Evolutionary conservation across 1,140 invertebrate species (phyloP).

Genomic region (Euura saliciscinereae): DNA sequence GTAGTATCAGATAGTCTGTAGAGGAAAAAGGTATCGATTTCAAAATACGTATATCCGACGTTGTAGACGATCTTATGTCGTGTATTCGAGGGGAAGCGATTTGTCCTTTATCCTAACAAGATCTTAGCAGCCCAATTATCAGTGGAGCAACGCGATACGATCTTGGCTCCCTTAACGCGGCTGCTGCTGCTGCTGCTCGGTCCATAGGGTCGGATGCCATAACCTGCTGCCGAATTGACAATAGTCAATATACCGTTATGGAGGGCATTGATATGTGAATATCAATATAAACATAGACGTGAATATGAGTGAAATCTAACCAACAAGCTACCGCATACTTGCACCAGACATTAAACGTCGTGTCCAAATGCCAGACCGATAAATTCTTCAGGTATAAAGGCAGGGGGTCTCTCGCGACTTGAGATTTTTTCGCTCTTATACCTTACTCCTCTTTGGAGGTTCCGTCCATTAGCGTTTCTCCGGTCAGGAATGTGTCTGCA

Average conservation of each 20-base stretch:
- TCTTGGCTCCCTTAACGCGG: conserved; percentile 22
- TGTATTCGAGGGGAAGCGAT: conserved; percentile 21
- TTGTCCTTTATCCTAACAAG: conserved; percentile 36
- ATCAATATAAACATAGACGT: no score
- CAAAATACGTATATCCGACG: not conserved
- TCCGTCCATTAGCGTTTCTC: not conserved
- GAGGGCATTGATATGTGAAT: no score
- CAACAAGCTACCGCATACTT: no score
- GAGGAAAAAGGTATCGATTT: no score
- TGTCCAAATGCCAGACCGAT: not conserved
- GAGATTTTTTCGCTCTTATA: not conserved
- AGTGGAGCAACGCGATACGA: conserved; percentile 26
- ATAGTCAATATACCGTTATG: no score
- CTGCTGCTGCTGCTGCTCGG: not conserved
- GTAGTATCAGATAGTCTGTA: no score
- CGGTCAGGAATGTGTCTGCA: not conserved
- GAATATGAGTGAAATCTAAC: no score
- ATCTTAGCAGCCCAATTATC: conserved; percentile 39
- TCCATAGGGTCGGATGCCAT: no score
- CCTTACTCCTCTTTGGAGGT: no score
- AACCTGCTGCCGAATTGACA: no score
- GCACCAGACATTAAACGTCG: no score
- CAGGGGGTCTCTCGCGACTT: not conserved
- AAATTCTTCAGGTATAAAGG: not conserved
- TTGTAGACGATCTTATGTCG: conserved; percentile 29